Evolutionary conservation across 92 coral and sea anemone species (phyloP).

Genomic region (Virgularia gustaviana): DNA sequence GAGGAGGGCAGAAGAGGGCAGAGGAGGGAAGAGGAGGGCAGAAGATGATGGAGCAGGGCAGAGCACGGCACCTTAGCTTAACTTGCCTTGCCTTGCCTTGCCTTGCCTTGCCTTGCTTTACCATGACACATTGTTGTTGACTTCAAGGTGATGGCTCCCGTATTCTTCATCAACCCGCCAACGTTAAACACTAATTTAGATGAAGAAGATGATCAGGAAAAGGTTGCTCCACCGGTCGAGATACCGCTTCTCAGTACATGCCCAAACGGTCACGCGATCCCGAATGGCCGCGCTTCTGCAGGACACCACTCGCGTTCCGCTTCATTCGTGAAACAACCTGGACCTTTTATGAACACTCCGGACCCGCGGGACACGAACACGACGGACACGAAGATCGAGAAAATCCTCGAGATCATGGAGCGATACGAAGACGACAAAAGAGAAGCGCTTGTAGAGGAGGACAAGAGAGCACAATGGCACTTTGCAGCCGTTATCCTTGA

Average conservation of each 20-base stretch:
- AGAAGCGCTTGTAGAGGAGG: constrained; percentile 34
- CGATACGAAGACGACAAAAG: constrained; percentile 44
- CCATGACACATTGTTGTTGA: no score
- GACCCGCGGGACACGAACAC: constrained; percentile 28
- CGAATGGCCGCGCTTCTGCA: constrained; percentile 9
- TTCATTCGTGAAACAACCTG: constrained; percentile 4
- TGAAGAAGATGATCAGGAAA: not conserved
- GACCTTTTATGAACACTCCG: not conserved
- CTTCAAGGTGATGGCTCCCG: no score
- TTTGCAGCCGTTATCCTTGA: constrained; percentile 85
- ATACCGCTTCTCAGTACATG: constrained; percentile 5
- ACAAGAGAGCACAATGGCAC: constrained; percentile 65
- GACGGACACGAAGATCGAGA: constrained; percentile 56
- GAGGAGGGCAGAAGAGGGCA: no score
- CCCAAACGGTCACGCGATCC: constrained; percentile 24
- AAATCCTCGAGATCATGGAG: constrained; percentile 52
- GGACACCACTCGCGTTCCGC: constrained; percentile 5
- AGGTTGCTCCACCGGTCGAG: not conserved
- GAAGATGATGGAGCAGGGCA: no score
- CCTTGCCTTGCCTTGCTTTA: no score
- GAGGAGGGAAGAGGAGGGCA: no score
- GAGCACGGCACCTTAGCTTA: no score
- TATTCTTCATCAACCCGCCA: constrained; percentile 22
- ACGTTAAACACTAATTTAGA: not conserved
- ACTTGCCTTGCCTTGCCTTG: no score